phyloP scores from a whole-genome alignment of 2,888 invertebrate species.

The Druceiella hillmani region DNA sequence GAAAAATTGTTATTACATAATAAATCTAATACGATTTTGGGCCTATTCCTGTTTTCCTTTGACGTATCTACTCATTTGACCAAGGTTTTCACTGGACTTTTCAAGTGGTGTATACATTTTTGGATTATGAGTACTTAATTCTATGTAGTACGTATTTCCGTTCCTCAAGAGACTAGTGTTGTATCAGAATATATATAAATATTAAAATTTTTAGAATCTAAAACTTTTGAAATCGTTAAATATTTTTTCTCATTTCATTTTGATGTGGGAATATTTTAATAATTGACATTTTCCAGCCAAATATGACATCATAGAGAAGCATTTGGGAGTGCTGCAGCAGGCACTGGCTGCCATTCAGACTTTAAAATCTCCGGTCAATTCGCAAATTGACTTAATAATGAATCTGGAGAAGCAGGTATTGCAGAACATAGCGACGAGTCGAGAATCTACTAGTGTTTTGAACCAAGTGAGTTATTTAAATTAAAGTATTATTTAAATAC shows the following conservation, averaged over 20 bases:
- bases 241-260: neutral
- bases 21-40: too few relatives aligned
- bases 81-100: too few relatives aligned
- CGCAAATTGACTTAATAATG: conserved; percentile 52
- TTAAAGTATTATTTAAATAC: conserved; percentile 9
- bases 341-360: conserved; percentile 51
- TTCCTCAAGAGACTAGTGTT: too few relatives aligned
- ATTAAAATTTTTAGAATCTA: too few relatives aligned
- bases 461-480: conserved; percentile 36
- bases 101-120: too few relatives aligned
- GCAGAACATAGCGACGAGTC: conserved; percentile 49
- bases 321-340: conserved; percentile 41
- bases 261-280: neutral
- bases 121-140: too few relatives aligned
- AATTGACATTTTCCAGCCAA: conserved; percentile 31
- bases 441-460: conserved; percentile 52
- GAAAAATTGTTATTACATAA: too few relatives aligned
- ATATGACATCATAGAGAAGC: conserved; percentile 37
- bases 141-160: too few relatives aligned
- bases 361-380: conserved; percentile 49
- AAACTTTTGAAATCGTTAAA: neutral
- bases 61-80: too few relatives aligned
- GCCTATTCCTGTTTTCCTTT: too few relatives aligned
- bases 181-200: too few relatives aligned
- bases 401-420: conserved; percentile 58